phyloP scores from a whole-genome alignment of 2,797 vertebrate genomes.

The Malacoctenus gilli region DNA sequence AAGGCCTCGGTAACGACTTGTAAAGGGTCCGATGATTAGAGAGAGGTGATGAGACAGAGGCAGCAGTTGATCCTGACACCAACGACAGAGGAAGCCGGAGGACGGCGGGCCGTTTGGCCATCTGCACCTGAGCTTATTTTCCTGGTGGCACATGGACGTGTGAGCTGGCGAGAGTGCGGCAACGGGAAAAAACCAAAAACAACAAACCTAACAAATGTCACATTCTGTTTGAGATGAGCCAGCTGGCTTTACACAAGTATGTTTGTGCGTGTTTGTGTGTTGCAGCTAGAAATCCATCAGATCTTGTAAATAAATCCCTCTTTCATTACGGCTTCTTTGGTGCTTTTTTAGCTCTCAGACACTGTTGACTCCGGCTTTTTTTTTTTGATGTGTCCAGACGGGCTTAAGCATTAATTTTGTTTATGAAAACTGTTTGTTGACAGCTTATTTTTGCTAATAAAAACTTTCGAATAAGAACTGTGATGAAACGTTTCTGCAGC shows the following conservation, averaged over 20 bases:
- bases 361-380: not conserved
- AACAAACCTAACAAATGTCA: constrained; percentile 39
- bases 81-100: constrained; percentile 24
- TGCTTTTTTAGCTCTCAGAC: not conserved
- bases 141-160: constrained; percentile 4
- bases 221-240: constrained; percentile 34
- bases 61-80: constrained; percentile 11
- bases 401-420: not conserved
- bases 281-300: constrained; percentile 14
- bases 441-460: too few relatives aligned
- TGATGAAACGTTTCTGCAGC: too few relatives aligned
- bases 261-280: not conserved
- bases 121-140: constrained; percentile 37
- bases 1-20: constrained; percentile 14
- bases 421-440: not conserved
- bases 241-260: constrained; percentile 12
- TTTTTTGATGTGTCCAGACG: not conserved
- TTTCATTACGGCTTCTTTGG: not conserved
- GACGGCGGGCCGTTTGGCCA: constrained; percentile 31
- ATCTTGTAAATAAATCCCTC: constrained; percentile 1
- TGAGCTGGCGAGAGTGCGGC: constrained; percentile 11
- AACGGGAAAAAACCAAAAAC: constrained; percentile 25
- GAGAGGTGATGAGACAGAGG: not conserved
- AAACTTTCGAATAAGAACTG: not conserved
- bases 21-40: constrained; percentile 13